Evolutionary conservation across 2,113 vertebrate species (phyloP), one percentile per base, ranked within the genome.

Genomic region (Willisornis vidua): DNA sequence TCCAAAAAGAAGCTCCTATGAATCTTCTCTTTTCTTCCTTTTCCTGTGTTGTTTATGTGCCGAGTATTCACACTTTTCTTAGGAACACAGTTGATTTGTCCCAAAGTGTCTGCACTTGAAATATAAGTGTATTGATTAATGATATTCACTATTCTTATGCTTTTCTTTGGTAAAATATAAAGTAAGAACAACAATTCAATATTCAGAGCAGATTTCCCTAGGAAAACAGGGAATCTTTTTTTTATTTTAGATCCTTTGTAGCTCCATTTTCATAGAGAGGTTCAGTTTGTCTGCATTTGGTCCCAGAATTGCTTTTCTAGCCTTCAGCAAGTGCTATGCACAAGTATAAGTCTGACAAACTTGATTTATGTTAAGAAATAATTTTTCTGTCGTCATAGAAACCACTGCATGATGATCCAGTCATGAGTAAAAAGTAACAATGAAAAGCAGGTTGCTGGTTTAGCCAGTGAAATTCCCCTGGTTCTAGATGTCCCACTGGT

Each of bases 381-480:
- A 73, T 94, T 68, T 90, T 83, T 72, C 41, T 16, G 75, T 98
- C 97, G 97, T 94, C 95, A 96, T 97, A 96, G 98, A 96, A 98
- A 98, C 94, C n/a, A 72, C 25, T 48, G 79, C 39, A 67, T 61
- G 82, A 86, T 67, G 54, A 88, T 88, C 46, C 72, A 88, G 73
- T 61, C 93, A 37, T 55, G 80, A 96, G 68, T 90, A 63, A 70
- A 96, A 87, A 86, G 57, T 59, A 59, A 75, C 90, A 89, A 73
- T 2, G 3, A 51, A 49, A 72, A 66, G 67, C 8, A 1, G 48
- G 63, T 51, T 91, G 88, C 86, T 87, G 70, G 23, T 85, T 91
- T 83, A 6, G 2, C 63, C 81, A 45, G 48, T 74, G 66, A 97
- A 93, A 94, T 84, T 82, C 59, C 55, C 55, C 52, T 92, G 1